Percentiles rank a stretch among this genome's conserved stretches.
phyloP scores from a whole-genome alignment of 1,140 invertebrate genomes.

The Aculops lycopersici region DNA sequence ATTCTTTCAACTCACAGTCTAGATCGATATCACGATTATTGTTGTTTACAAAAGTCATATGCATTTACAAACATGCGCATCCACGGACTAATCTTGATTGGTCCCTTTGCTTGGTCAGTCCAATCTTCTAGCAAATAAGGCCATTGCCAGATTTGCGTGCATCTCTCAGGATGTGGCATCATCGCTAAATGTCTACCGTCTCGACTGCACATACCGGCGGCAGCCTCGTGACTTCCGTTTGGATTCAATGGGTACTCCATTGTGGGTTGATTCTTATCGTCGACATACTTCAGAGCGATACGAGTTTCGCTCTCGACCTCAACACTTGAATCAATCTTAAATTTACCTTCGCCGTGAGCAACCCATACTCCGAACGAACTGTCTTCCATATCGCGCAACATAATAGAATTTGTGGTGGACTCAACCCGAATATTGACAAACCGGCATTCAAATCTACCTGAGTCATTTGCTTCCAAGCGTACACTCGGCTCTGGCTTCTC shows the following conservation, averaged over 20 bases:
- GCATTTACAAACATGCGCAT: conserved; percentile 65
- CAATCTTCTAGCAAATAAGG: conserved; percentile 25
- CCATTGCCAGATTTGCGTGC: conserved; percentile 35
- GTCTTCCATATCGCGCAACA: conserved; percentile 53
- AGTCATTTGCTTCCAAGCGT: conserved; percentile 43
- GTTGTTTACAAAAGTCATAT: conserved; percentile 31
- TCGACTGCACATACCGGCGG: conserved; percentile 52
- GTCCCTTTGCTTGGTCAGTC: conserved; percentile 10
- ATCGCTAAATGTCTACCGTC: conserved; percentile 75
- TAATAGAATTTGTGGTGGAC: conserved; percentile 31
- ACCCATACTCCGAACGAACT: conserved; percentile 66
- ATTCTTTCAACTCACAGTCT: too few species aligned
- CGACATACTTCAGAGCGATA: conserved; percentile 40
- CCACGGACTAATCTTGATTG: conserved; percentile 39
- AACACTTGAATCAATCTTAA: conserved; percentile 22
- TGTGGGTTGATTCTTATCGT: conserved; percentile 39
- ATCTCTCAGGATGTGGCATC: conserved; percentile 88
- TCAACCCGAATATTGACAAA: conserved; percentile 50
- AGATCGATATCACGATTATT: too few species aligned
- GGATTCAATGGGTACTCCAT: conserved; percentile 65
- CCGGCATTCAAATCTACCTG: conserved; percentile 61
- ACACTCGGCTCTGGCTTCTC: background rate
- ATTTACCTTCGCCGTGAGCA: conserved; percentile 73
- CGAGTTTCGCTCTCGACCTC: conserved; percentile 22
- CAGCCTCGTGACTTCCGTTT: conserved; percentile 49